These are phyloP conservation scores for Gastracanthus pulcherrimus DNA, from an alignment of 2,888 invertebrate species.

Conservation along the genomic window DNA sequence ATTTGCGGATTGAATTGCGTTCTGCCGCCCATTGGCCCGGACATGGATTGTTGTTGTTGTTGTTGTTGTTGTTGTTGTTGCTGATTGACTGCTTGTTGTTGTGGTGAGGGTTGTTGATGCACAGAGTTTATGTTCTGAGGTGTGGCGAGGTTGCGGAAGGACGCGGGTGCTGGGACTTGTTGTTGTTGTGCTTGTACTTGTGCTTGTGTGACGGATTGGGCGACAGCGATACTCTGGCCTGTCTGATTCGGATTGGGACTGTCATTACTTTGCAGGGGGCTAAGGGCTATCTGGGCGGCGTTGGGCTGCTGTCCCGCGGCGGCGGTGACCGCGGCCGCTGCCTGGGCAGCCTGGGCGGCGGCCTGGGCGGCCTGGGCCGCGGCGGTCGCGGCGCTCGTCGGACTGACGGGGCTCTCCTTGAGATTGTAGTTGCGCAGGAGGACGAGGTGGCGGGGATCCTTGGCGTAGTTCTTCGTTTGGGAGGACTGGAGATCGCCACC, in stretches of 20 bases:
- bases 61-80: slow-evolving; percentile 75
- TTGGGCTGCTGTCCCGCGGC: too few species aligned
- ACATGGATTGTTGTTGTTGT: slow-evolving; percentile 68
- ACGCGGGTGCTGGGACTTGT: slow-evolving; percentile 67
- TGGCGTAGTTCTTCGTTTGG: slow-evolving; percentile 93
- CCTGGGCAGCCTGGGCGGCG: slow-evolving; percentile 76
- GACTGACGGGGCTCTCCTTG: slow-evolving; percentile 85
- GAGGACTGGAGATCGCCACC: slow-evolving; percentile 90
- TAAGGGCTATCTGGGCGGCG: slow-evolving; percentile 77
- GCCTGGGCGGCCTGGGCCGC: slow-evolving; percentile 72
- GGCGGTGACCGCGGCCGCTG: slow-evolving; percentile 79
- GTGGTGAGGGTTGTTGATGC: too few species aligned
- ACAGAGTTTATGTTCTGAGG: slow-evolving; percentile 71
- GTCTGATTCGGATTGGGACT: slow-evolving; percentile 79
- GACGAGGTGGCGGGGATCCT: slow-evolving; percentile 90
- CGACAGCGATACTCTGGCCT: slow-evolving; percentile 68
- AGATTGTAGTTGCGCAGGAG: slow-evolving; percentile 78
- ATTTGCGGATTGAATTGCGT: slow-evolving; percentile 75
- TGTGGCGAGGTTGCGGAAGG: slow-evolving; percentile 73
- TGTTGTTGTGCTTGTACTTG: slow-evolving; percentile 67
- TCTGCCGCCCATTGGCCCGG: slow-evolving; percentile 70
- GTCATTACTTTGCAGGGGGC: slow-evolving; percentile 80
- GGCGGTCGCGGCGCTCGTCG: slow-evolving; percentile 80
- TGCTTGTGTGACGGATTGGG: slow-evolving; percentile 70
- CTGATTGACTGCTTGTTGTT: slow-evolving; percentile 70